Conservation (phyloP, 1,140 invertebrate species). For the Paralvinella palmiformis region DNA sequence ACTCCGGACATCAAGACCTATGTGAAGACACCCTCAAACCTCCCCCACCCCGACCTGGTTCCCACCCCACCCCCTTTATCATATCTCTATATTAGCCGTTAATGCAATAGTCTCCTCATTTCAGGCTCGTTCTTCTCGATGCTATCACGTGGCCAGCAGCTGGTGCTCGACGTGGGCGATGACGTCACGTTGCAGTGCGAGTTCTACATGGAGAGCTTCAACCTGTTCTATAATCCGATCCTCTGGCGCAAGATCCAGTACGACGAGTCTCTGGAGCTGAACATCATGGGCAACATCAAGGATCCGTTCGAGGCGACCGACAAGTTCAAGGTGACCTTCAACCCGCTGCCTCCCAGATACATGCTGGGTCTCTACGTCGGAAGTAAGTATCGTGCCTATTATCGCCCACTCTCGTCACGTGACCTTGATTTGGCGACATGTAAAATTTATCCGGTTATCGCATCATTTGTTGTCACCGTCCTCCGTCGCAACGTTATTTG, state of each 20-base stretch:
- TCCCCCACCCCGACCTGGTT: too few species aligned
- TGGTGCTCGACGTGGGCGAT: constrained; percentile 15
- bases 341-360: constrained; percentile 4
- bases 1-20: too few species aligned
- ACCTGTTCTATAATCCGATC: constrained; percentile 17
- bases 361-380: constrained; percentile 8
- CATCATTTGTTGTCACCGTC: too few species aligned
- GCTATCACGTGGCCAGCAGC: constrained; percentile 10
- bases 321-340: constrained; percentile 14
- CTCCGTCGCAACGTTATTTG: too few species aligned
- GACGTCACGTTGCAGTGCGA: constrained; percentile 14
- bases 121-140: constrained; percentile 12
- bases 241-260: constrained; percentile 18
- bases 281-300: constrained; percentile 23
- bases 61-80: too few species aligned
- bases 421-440: too few species aligned
- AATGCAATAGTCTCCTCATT: neutral
- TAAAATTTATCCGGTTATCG: too few species aligned
- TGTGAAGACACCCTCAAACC: too few species aligned
- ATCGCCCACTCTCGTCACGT: too few species aligned
- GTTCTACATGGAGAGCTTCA: constrained; percentile 16
- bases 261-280: constrained; percentile 14
- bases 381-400: constrained; percentile 14
- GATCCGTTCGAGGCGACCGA: constrained; percentile 11
- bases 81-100: too few species aligned